Evolutionary conservation across 2,113 vertebrate genomes (phyloP).

Genomic region (Tinamus guttatus): DNA sequence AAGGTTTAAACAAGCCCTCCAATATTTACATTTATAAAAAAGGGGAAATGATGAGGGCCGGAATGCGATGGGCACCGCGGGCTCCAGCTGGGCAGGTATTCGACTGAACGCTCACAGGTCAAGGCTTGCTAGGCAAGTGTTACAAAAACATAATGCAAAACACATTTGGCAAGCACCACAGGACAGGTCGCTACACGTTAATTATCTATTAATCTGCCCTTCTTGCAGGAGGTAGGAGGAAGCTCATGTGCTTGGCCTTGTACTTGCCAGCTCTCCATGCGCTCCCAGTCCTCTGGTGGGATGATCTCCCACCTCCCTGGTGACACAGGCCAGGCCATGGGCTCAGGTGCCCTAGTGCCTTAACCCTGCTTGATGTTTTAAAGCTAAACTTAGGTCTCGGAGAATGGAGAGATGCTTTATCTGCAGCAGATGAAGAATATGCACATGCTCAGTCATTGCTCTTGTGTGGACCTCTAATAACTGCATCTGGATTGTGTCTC

Average conservation of each 20-base stretch:
- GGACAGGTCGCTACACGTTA: constrained; percentile 30
- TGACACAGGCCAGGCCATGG: not conserved
- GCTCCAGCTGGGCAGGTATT: constrained; percentile 70
- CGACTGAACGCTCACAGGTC: constrained; percentile 53
- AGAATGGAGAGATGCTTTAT: not conserved
- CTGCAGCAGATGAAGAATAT: not conserved
- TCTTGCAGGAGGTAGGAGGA: not conserved
- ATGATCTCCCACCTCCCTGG: not conserved
- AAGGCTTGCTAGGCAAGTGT: constrained; percentile 57
- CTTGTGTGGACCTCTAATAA: not conserved
- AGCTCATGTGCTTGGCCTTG: not conserved
- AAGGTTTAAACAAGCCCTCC: constrained; percentile 71
- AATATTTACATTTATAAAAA: constrained; percentile 74
- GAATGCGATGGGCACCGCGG: constrained; percentile 13
- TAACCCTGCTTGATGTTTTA: not conserved
- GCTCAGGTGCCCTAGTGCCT: not conserved
- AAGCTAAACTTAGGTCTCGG: not conserved
- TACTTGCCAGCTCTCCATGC: not conserved
- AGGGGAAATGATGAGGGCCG: constrained; percentile 16
- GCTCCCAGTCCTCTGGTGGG: not conserved
- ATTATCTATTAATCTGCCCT: constrained; percentile 30
- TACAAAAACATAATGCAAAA: constrained; percentile 65
- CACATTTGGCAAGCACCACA: constrained; percentile 48
- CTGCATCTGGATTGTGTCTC: not conserved
- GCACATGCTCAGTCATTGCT: not conserved